Base-by-base conservation (phyloP, 2,113 vertebrate species). In the Tapirus terrestris region DNA sequence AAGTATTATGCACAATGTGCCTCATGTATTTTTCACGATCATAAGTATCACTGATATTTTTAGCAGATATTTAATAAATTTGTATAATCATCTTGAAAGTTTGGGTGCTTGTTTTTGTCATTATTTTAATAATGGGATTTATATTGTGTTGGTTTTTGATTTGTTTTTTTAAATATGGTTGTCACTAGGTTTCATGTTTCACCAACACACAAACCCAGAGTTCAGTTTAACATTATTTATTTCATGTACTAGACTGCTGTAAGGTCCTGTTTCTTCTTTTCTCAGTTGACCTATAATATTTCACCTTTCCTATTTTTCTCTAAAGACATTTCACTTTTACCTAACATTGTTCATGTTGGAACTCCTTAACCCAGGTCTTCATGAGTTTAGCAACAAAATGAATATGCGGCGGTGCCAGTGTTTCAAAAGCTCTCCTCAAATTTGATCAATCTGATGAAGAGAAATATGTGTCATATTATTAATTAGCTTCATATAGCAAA, bases 401-500 rank as follows among this genome's bases (percentile, higher is more conserved):
- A 92, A 39, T 51, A 43, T 82, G 53, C 70, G 90, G 36, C 48
- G 21, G 45, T 85, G 3, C 8, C 21, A 82, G 3, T 36, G 2
- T 96, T 94, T 96, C 17, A 97, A 83, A 68, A 39, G 14, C 17
- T 27, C 1, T n/a, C 17, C n/a, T 25, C 13, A 83, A 84, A 91
- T 85, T 92, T 92, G 13, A 93, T 94, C 53, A 76, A 63, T 93
- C 58, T 75, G 11, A 39, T 29, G 11, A 31, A 12, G 18, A 91
- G 61, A 96, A 77, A 58, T 91, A 63, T 29, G 4, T 82, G 48
- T 77, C 77, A 85, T 53, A 36, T 85, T 89, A 68, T 81, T 85
- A 96, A 89, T 93, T 95, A 82, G n/a, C 27, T 67, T 72, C 25
- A 14, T 73, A 8, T 83, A 93, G 45, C 43, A 96, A 95, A 68